Evolutionary conservation across 2,113 vertebrate genomes (phyloP).

Genomic region (Myodes glareolus): DNA sequence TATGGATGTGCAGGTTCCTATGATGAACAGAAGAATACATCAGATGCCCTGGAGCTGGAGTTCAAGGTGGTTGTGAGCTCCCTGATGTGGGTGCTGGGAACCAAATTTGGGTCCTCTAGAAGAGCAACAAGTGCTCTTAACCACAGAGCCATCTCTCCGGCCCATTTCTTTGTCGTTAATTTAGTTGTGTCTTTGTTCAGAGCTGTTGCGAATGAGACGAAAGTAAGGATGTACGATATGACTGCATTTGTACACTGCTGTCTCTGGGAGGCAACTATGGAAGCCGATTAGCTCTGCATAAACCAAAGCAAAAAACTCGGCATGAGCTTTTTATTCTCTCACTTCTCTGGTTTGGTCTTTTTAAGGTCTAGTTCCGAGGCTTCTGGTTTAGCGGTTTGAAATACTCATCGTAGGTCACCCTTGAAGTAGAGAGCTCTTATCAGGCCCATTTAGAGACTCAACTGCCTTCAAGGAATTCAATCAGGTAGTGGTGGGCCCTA

Average conservation of each 20-base stretch:
- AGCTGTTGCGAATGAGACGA: neutral
- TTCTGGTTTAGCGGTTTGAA: slow-evolving; percentile 32
- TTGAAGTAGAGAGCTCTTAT: slow-evolving; percentile 37
- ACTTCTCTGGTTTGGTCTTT: slow-evolving; percentile 14
- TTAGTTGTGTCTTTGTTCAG: slow-evolving; percentile 25
- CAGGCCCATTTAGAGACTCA: slow-evolving; percentile 19
- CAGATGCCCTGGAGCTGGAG: too few species aligned
- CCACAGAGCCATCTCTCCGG: neutral
- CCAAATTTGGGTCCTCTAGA: neutral
- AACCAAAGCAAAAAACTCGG: neutral
- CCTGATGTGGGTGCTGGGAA: neutral
- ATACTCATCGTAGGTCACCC: slow-evolving; percentile 9
- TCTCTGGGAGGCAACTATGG: neutral
- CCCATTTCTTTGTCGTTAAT: neutral
- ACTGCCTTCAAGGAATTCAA: neutral
- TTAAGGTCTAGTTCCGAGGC: slow-evolving; percentile 16
- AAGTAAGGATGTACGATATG: neutral
- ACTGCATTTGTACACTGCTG: neutral
- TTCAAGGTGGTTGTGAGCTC: neutral
- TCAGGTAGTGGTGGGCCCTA: neutral
- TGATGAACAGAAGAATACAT: neutral
- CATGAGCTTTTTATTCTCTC: neutral
- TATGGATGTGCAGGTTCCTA: too few species aligned
- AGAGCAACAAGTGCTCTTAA: neutral
- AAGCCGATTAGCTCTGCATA: neutral